Evolutionary conservation across 1,140 invertebrate species (phyloP).

Genomic region (Philaenus spumarius): DNA sequence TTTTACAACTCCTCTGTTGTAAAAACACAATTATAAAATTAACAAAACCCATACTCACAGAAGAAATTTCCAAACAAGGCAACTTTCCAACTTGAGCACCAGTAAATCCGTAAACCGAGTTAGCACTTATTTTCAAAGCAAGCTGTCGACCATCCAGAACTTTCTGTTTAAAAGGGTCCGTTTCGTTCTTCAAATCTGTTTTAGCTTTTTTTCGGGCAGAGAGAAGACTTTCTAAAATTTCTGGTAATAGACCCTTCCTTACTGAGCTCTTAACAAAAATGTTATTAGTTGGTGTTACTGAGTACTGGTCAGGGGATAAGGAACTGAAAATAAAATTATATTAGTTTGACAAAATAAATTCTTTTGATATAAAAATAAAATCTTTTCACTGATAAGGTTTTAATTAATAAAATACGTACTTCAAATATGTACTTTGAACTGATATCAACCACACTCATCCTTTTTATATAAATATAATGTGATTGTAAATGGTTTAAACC

Average conservation of each 20-base stretch:
- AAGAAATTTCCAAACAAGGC: slow-evolving; percentile 97
- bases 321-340: slow-evolving; percentile 29
- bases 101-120: slow-evolving; percentile 99
- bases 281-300: slow-evolving; percentile 86
- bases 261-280: slow-evolving; percentile 80
- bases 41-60: slow-evolving; percentile 45
- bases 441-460: too few species aligned
- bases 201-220: slow-evolving; percentile 90
- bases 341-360: too few species aligned
- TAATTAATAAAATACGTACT: too few species aligned
- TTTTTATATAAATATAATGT: too few species aligned
- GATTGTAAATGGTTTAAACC: too few species aligned
- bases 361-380: too few species aligned
- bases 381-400: too few species aligned
- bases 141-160: slow-evolving; percentile 95
- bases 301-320: slow-evolving; percentile 65
- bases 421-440: too few species aligned
- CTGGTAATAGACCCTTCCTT: slow-evolving; percentile 87
- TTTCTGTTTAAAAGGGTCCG: slow-evolving; percentile 87
- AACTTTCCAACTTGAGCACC: slow-evolving; percentile 98
- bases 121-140: slow-evolving; percentile 97
- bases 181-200: slow-evolving; percentile 85
- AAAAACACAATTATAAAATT: neutral
- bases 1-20: neutral
- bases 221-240: slow-evolving; percentile 92